Evolutionary conservation across 2,113 vertebrate species (phyloP), one percentile per base, ranked within the genome.

Genomic region (Catagonus wagneri): DNA sequence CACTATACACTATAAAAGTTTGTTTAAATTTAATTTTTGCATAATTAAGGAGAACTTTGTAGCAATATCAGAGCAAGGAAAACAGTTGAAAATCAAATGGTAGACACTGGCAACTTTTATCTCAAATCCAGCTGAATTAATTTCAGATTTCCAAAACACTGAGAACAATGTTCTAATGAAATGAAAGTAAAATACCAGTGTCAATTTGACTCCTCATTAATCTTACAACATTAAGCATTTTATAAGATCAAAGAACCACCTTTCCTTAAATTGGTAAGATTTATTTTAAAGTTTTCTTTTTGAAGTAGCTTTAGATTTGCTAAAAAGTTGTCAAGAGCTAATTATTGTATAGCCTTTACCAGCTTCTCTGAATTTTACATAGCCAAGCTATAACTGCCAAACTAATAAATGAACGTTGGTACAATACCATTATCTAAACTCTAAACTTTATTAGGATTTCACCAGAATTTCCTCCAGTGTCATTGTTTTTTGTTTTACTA

Each of bases 131-230:
- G 60, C 34, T 68, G 66, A 68, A 19, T 34, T 34, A 90, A 34
- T 7, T 60, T 83, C 22, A 68, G 52, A 13, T 90, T 76, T 83
- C 50, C 63, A 27, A 91, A 95, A 95, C 54, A 81, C 27, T 61
- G 65, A 79, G 14, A 60, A 56, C 7, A 36, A 69, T 36, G 27
- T 95, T 90, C 23, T 7, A 79, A 68, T 56, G 39, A 85, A n/a
- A 61, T 19, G 19, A 78, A 78, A 79, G 52, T 78, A 54, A 79
- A 91, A 54, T 71, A 79, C 9, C 10, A 4, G 3, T 85, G 80
- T 61, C 54, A 63, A 54, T 56, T 63, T 91, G 72, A 72, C 27
- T 90, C 60, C 22, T 90, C 65, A 72, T 63, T 91, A 86, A 91
- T 56, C 3, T 71, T 58, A 56, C 39, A 79, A 86, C 54, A 79